A percentile compares a stretch with the other conserved stretches of the same genome.
phyloP scores from a whole-genome alignment of 1,140 invertebrate species.

The Eumeta japonica region DNA sequence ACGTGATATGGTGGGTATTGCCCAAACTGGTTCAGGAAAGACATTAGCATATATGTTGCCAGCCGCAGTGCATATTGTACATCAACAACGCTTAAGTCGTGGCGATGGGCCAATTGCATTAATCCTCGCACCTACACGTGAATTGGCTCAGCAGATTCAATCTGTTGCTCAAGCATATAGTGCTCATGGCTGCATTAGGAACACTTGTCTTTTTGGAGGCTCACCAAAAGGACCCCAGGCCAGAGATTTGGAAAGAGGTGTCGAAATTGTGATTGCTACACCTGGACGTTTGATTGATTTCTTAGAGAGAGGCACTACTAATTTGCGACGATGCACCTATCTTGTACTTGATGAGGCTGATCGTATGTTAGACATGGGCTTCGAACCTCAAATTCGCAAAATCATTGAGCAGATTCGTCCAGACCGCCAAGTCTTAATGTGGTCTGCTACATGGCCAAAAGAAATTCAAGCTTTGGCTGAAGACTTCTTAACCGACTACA shows the following conservation, averaged over 20 bases:
- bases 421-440: conserved; percentile 95
- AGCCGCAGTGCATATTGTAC: conserved; percentile 73
- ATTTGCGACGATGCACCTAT: conserved; percentile 88
- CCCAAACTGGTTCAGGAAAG: conserved; percentile 92
- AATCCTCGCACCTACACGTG: conserved; percentile 92
- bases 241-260: conserved; percentile 86
- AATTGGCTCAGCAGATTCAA: conserved; percentile 97
- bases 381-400: conserved; percentile 98
- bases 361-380: conserved; percentile 93
- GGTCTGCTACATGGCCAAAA: conserved; percentile 99
- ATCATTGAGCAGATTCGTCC: conserved; percentile 95
- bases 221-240: conserved; percentile 93
- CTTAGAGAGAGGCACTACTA: conserved; percentile 88
- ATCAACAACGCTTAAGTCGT: conserved; percentile 66
- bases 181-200: conserved; percentile 75
- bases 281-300: conserved; percentile 97
- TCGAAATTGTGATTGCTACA: conserved; percentile 93
- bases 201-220: conserved; percentile 96
- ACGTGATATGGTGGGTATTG: conserved; percentile 91
- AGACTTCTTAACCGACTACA: conserved; percentile 90
- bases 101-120: conserved; percentile 92
- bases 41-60: conserved; percentile 84
- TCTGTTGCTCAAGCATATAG: conserved; percentile 92
- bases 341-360: conserved; percentile 95
- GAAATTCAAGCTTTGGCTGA: conserved; percentile 93